These are phyloP conservation scores for Porites lobata DNA, from an alignment of 92 coral and sea anemone species.

Conservation along the genomic window DNA sequence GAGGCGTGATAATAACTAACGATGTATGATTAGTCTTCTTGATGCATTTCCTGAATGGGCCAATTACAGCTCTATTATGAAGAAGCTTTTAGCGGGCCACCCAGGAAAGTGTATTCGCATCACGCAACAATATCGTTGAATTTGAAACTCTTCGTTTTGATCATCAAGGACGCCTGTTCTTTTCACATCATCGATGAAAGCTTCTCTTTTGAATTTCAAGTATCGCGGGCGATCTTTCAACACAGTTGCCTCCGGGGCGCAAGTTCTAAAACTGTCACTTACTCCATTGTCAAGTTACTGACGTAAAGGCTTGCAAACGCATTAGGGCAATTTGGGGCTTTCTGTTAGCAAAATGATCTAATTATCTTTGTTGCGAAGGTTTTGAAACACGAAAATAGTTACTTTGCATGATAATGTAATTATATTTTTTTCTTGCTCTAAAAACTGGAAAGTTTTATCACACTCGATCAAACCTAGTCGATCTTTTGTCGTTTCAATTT, in stretches of 20 bases:
- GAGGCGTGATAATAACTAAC: constrained; percentile 27
- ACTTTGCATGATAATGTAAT: constrained; percentile 54
- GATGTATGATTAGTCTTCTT: constrained; percentile 36
- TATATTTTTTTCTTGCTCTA: neutral
- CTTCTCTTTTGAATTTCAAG: neutral
- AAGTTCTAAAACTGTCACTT: neutral
- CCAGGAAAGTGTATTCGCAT: constrained; percentile 10
- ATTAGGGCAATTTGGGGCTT: constrained; percentile 54
- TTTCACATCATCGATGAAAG: neutral
- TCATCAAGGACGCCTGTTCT: neutral
- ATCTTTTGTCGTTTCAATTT: neutral
- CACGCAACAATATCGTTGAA: constrained; percentile 31
- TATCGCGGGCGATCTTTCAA: neutral
- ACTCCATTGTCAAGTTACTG: constrained; percentile 25
- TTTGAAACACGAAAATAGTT: constrained; percentile 47
- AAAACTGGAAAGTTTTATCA: neutral
- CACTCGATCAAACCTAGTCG: neutral
- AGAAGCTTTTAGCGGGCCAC: constrained; percentile 39
- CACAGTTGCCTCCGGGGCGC: neutral
- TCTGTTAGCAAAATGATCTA: constrained; percentile 44
- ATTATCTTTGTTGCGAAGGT: constrained; percentile 46
- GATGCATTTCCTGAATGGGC: constrained; percentile 58
- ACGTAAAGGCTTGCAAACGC: constrained; percentile 46
- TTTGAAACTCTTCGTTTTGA: neutral
- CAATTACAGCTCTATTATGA: constrained; percentile 52